These are phyloP conservation scores for Anguilla marmorata DNA, from an alignment of 2,797 vertebrate genomes.

Conservation along the genomic window DNA sequence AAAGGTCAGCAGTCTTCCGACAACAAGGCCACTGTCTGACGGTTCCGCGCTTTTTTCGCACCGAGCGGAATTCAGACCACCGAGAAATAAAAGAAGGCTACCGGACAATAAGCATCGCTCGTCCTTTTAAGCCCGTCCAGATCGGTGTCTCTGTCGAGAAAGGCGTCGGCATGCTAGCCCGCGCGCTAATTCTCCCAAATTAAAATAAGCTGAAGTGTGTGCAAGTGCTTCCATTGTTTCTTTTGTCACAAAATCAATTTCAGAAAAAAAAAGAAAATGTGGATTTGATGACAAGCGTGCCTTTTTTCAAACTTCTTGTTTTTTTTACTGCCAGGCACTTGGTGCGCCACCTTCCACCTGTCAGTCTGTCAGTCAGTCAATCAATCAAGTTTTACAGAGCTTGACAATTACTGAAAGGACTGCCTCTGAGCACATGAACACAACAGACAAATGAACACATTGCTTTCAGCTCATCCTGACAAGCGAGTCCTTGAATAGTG, in stretches of 20 bases:
- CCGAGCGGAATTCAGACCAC: conserved; percentile 65
- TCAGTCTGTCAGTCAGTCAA: not conserved
- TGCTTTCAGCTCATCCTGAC: not conserved
- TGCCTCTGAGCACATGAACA: not conserved
- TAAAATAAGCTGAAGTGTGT: not conserved
- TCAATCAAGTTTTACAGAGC: not conserved
- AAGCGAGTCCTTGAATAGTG: not conserved
- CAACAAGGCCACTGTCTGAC: conserved; percentile 54
- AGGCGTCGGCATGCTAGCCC: not conserved
- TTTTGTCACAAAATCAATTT: not conserved
- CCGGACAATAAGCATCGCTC: conserved; percentile 30
- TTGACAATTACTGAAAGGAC: not conserved
- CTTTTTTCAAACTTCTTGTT: not conserved
- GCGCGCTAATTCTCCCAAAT: not conserved
- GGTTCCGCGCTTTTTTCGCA: conserved; percentile 56
- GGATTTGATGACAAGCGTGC: not conserved
- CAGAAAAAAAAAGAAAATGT: not conserved
- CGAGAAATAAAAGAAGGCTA: conserved; percentile 64
- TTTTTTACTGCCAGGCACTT: not conserved
- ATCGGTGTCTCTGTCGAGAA: not conserved
- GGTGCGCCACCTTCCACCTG: not conserved
- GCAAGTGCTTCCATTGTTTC: not conserved
- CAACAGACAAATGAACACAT: not conserved
- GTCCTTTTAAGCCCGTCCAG: not conserved
- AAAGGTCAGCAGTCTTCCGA: conserved; percentile 69